Percentiles rank a stretch among this genome's conserved stretches.
Conservation (phyloP, 1,140 invertebrate genomes). For the Vanessa atalanta region DNA sequence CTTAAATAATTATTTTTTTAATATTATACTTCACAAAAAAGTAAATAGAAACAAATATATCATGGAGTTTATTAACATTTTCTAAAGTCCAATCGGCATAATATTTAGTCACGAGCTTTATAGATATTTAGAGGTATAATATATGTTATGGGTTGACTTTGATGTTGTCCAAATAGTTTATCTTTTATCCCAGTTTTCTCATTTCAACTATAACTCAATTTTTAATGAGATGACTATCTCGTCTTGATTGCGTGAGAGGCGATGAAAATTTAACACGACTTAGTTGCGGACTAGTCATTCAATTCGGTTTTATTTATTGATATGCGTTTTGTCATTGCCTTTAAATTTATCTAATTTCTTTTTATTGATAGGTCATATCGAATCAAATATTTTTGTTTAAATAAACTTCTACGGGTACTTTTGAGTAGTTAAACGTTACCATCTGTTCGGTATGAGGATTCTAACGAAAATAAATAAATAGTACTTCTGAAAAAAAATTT, state of each 20-base stretch:
- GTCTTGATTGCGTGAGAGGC: conserved; percentile 4
- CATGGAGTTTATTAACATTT: background rate
- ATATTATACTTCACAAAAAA: background rate
- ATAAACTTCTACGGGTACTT: no score
- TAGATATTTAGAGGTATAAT: background rate
- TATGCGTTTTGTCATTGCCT: no score
- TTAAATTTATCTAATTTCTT: no score
- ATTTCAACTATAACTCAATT: conserved; percentile 2
- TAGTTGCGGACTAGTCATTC: background rate
- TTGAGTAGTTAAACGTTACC: no score
- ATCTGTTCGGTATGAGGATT: no score
- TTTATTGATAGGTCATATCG: no score
- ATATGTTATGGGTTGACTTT: conserved; percentile 6
- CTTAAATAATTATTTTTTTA: no score
- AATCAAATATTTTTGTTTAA: no score
- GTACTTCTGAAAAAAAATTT: no score
- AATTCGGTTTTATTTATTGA: background rate
- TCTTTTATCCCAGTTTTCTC: conserved; percentile 2
- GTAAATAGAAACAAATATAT: conserved; percentile 3
- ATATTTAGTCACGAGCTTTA: conserved; percentile 1
- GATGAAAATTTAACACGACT: conserved; percentile 6
- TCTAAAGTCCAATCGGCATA: background rate
- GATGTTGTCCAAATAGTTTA: conserved; percentile 8
- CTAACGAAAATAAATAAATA: no score
- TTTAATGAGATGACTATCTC: conserved; percentile 8